Evolutionary conservation across 2,113 vertebrate genomes (phyloP), one percentile per base, ranked within the genome.

Genomic region (Ceyx melanurus): DNA sequence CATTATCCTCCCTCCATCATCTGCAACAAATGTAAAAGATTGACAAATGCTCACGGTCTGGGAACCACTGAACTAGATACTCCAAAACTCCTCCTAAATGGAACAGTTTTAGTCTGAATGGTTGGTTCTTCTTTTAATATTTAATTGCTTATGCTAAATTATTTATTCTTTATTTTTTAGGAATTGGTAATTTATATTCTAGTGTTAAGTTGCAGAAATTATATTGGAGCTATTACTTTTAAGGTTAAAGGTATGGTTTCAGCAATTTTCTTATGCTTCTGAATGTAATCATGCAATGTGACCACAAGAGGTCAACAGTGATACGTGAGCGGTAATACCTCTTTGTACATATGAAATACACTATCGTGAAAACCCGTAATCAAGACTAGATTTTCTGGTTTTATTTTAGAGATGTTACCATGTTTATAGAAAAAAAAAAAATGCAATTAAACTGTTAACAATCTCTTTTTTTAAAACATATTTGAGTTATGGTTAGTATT

Each of bases 261-360:
- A 4, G 23, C 1, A 3, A 12, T 68, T 42, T 37, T 12, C 21
- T 42, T 3, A 2, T 2, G 15, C 9, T 66, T 61, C 43, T 81
- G 13, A 12, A 2, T 90, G 93, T 80, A 85, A 46, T 8, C 18
- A 11, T 50, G 15, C 13, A 31, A 23, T 0, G 33, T 43, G 25
- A 29, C 93, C 96, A 85, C 92, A 68, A 84, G 95, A 93, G 95
- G 94, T 50, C 89, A 84, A 74, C 80, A 89, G 66, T 4, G 81
- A 79, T 29, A 57, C 82, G 7, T 57, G 26, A 28, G 28, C 40
- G 1, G 18, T 28, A 6, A 20, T 29, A 10, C 25, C 5, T 25
- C 4, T 43, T 46, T 6, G 17, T 11, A 2, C 2, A 6, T 1
- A 3, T 9, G 9, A 31, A 22, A 61, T 5, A 4, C 3, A 2